Percentiles rank a stretch among this genome's conserved stretches.
These are phyloP conservation scores for Pomatorhinus ruficollis DNA, from an alignment of 2,113 vertebrate species.

Conservation along the genomic window DNA sequence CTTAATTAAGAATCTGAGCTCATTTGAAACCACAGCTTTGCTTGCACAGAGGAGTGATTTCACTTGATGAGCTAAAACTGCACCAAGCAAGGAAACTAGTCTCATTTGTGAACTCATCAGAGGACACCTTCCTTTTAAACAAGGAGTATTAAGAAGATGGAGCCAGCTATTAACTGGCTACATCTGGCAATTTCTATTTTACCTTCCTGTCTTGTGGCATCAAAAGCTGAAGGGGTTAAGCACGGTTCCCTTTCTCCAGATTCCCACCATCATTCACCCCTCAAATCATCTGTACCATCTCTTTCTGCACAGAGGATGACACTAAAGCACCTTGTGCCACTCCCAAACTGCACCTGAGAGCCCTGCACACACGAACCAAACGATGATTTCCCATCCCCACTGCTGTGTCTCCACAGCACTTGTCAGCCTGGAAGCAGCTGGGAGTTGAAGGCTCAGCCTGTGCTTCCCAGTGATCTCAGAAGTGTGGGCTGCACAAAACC, in stretches of 20 bases:
- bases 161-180: neutral
- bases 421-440: slow-evolving; percentile 4
- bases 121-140: neutral
- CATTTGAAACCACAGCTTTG: neutral
- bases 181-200: neutral
- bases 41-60: neutral
- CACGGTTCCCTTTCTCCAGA: neutral
- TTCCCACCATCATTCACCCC: neutral
- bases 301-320: neutral
- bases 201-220: neutral
- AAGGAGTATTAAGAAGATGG: neutral
- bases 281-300: fast-evolving
- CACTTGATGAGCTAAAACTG: neutral
- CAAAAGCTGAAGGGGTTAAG: neutral
- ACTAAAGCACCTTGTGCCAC: neutral
- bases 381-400: neutral
- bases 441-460: neutral
- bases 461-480: neutral
- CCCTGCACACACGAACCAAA: neutral
- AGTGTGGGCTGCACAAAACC: neutral
- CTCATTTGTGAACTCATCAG: neutral
- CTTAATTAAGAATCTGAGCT: slow-evolving; percentile 50
- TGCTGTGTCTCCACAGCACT: neutral
- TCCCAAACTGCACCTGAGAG: neutral
- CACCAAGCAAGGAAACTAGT: neutral